These are phyloP conservation scores for Hipposideros armiger DNA, from an alignment of 2,113 vertebrate genomes.

Conservation along the genomic window DNA sequence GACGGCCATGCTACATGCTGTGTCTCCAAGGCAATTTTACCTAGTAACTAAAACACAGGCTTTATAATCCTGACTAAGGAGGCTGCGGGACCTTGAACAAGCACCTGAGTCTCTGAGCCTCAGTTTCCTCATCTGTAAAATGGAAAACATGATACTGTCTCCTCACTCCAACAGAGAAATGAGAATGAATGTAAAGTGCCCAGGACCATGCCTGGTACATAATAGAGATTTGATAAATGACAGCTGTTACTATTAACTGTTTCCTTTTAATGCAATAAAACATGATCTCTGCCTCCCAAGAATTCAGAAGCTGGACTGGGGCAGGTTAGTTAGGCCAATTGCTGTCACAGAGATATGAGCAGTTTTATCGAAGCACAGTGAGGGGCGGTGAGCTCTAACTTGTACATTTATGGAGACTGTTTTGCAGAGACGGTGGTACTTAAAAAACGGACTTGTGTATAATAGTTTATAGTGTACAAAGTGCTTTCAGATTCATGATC, in stretches of 20 bases:
- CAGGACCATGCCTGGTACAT: neutral
- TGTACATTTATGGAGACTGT: constrained; percentile 36
- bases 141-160: neutral
- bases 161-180: constrained; percentile 48
- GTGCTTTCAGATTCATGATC: constrained; percentile 62
- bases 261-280: constrained; percentile 55
- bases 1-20: neutral
- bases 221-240: constrained; percentile 40
- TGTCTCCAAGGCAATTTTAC: neutral
- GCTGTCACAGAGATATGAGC: constrained; percentile 11
- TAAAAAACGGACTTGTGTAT: constrained; percentile 39
- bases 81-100: constrained; percentile 1
- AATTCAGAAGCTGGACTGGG: constrained; percentile 52
- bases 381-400: constrained; percentile 37
- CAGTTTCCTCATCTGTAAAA: constrained; percentile 35
- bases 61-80: neutral
- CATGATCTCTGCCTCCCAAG: constrained; percentile 33
- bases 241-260: neutral
- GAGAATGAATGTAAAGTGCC: neutral
- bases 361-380: constrained; percentile 34
- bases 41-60: neutral
- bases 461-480: constrained; percentile 48
- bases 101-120: neutral
- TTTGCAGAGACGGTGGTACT: constrained; percentile 39
- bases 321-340: constrained; percentile 45